phyloP scores from a whole-genome alignment of 2,888 invertebrate species.

The Stenotaenia linearis region DNA sequence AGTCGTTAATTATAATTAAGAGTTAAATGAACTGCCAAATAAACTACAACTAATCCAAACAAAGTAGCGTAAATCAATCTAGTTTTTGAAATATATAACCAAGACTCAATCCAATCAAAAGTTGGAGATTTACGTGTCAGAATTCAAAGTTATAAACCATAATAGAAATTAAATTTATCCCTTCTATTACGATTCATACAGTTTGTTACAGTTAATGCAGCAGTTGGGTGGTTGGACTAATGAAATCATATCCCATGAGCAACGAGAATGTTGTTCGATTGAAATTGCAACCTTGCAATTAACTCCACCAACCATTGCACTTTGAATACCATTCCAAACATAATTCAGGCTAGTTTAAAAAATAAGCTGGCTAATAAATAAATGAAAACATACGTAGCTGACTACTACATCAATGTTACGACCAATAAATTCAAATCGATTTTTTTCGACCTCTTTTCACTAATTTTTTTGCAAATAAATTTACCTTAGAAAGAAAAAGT shows the following conservation, averaged over 20 bases:
- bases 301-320: background rate
- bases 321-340: background rate
- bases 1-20: background rate
- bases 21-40: background rate
- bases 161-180: background rate
- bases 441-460: background rate
- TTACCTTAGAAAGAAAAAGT: background rate
- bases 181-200: background rate
- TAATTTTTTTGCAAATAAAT: background rate
- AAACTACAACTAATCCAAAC: background rate
- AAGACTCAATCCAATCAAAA: background rate
- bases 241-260: conserved; percentile 14
- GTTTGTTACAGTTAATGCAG: background rate
- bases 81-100: background rate
- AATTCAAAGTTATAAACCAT: background rate
- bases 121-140: background rate
- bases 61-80: background rate
- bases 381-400: background rate
- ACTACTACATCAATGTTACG: background rate
- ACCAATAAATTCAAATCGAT: background rate
- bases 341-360: background rate
- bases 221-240: background rate
- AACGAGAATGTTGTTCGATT: background rate
- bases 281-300: conserved; percentile 2
- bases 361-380: background rate